Percentiles rank a stretch among this genome's conserved stretches.
phyloP scores from a whole-genome alignment of 2,113 vertebrate species.

The Taxidea taxus region DNA sequence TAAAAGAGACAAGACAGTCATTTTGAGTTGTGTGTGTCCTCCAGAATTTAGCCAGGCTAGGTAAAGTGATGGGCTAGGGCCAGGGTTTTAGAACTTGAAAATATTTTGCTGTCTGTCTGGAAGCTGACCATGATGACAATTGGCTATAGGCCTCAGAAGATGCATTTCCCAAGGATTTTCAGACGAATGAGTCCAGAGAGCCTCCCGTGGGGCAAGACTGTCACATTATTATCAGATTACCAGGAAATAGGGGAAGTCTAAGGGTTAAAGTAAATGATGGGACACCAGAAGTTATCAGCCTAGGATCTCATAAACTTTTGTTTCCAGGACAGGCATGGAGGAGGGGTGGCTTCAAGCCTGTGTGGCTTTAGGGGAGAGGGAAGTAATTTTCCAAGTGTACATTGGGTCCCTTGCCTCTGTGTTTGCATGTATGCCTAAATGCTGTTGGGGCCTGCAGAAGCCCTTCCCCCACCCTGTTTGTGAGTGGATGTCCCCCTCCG shows the following conservation, averaged over 20 bases:
- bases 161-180: constrained; percentile 55
- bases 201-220: background rate
- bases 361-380: background rate
- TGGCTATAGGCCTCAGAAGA: constrained; percentile 42
- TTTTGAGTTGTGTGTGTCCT: background rate
- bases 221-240: constrained; percentile 7
- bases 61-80: background rate
- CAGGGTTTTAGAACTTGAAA: constrained; percentile 25
- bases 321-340: background rate
- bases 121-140: constrained; percentile 1
- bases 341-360: background rate
- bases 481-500: too few species aligned
- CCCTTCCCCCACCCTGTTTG: too few species aligned
- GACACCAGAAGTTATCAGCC: background rate
- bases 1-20: background rate
- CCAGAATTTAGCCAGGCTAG: background rate
- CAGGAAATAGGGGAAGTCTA: background rate
- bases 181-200: constrained; percentile 43
- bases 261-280: background rate
- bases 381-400: background rate
- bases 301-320: constrained; percentile 24
- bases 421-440: accelerated
- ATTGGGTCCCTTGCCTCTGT: background rate
- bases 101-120: constrained; percentile 20
- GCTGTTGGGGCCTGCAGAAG: background rate